A percentile compares a stretch with the other conserved stretches of the same genome.
These are phyloP conservation scores for Aphelocoma coerulescens DNA, from an alignment of 2,113 vertebrate species.

Conservation along the genomic window DNA sequence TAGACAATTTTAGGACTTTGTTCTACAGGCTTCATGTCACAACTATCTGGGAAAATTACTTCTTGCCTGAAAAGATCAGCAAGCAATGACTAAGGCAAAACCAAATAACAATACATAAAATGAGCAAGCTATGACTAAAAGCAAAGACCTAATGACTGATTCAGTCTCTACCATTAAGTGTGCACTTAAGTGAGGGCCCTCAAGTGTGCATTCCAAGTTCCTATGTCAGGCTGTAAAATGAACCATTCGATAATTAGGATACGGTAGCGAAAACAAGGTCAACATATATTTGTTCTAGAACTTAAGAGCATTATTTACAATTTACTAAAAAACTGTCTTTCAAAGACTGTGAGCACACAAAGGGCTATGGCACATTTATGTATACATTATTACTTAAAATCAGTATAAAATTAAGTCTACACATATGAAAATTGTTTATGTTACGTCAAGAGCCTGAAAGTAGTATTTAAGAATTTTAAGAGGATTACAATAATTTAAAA, in stretches of 20 bases:
- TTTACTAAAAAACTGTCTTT: constrained; percentile 69
- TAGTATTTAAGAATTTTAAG: constrained; percentile 29
- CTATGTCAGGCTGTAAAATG: constrained; percentile 21
- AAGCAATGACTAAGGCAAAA: constrained; percentile 39
- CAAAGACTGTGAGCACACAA: constrained; percentile 55
- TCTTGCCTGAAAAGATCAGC: constrained; percentile 35
- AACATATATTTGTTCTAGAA: constrained; percentile 58
- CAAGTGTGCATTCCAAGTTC: constrained; percentile 29
- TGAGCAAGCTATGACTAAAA: constrained; percentile 60
- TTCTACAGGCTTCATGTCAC: neutral
- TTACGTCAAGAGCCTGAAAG: constrained; percentile 52
- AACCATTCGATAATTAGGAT: neutral
- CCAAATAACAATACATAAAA: constrained; percentile 51
- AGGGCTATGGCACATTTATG: constrained; percentile 72
- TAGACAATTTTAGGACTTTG: neutral
- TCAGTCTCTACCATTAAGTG: constrained; percentile 18
- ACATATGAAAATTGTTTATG: constrained; percentile 40
- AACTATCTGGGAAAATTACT: neutral
- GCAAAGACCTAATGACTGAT: constrained; percentile 2
- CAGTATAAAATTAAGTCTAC: constrained; percentile 62
- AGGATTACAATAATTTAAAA: constrained; percentile 60
- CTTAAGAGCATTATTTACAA: constrained; percentile 73
- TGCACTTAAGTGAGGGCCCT: constrained; percentile 25
- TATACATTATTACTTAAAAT: constrained; percentile 63
- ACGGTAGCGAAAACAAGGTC: constrained; percentile 4